Percentiles rank a stretch among this genome's conserved stretches.
phyloP scores from a whole-genome alignment of 2,888 invertebrate genomes.

The Norana najaformis region DNA sequence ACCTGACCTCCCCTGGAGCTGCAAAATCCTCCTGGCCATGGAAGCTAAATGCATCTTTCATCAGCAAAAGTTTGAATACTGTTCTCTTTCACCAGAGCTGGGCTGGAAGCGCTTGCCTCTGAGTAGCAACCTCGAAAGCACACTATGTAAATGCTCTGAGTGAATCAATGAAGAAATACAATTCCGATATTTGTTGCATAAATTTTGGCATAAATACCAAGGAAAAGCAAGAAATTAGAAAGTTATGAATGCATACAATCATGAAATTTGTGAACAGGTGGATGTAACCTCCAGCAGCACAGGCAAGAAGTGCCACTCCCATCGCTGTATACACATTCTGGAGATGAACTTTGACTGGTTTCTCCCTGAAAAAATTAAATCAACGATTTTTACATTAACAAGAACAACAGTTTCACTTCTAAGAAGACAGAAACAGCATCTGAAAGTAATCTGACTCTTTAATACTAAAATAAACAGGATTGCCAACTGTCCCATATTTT shows the following conservation, averaged over 20 bases:
- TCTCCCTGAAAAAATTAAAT: slow-evolving; percentile 72
- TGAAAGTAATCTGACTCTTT: background rate
- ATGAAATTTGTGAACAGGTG: slow-evolving; percentile 79
- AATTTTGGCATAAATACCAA: background rate
- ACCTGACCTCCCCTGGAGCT: too few species aligned
- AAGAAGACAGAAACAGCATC: background rate
- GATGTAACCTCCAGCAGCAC: slow-evolving; percentile 80
- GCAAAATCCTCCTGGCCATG: too few species aligned
- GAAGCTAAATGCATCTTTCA: too few species aligned
- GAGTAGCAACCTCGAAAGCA: too few species aligned
- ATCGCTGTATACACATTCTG: slow-evolving; percentile 94
- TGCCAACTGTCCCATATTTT: too few species aligned
- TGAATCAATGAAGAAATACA: too few species aligned
- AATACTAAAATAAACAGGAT: background rate
- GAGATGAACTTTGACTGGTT: slow-evolving; percentile 83
- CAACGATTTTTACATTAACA: background rate
- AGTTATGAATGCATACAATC: slow-evolving; percentile 48
- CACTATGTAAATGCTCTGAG: too few species aligned
- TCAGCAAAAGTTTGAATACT: too few species aligned
- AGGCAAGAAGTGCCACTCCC: slow-evolving; percentile 78
- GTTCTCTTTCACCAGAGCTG: too few species aligned
- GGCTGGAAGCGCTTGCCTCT: too few species aligned
- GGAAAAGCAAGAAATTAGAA: background rate
- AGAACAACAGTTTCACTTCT: background rate
- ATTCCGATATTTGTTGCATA: too few species aligned